These are phyloP conservation scores for Mystacides longicornis DNA, from an alignment of 2,888 invertebrate species.

Conservation along the genomic window DNA sequence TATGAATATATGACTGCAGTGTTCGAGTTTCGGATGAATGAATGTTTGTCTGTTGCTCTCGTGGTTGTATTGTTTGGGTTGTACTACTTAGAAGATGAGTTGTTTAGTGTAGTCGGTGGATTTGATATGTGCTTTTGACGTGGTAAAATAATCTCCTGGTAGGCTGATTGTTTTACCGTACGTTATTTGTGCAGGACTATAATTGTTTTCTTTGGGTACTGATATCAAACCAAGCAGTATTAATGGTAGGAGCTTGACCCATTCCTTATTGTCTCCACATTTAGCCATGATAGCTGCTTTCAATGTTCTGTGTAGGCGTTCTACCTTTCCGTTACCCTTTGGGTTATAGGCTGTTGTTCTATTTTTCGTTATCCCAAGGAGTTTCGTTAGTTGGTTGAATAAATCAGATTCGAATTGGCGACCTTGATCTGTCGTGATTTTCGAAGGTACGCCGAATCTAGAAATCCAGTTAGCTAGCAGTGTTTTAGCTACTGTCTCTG, in stretches of 20 bases:
- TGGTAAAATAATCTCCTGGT: slow-evolving; percentile 28
- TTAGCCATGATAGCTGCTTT: slow-evolving; percentile 26
- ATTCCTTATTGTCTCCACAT: neutral
- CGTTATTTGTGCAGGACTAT: slow-evolving; percentile 28
- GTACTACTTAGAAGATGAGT: neutral
- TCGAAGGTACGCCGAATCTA: slow-evolving; percentile 26
- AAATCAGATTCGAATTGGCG: slow-evolving; percentile 23
- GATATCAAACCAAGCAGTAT: slow-evolving; percentile 29
- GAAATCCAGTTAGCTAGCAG: slow-evolving; percentile 31
- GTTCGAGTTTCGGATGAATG: neutral
- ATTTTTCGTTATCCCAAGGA: slow-evolving; percentile 23
- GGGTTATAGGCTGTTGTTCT: slow-evolving; percentile 26
- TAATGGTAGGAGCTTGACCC: slow-evolving; percentile 28
- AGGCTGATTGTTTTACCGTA: slow-evolving; percentile 27
- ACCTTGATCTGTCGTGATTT: slow-evolving; percentile 26
- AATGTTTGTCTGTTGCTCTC: neutral
- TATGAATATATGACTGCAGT: neutral
- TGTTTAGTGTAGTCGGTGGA: neutral
- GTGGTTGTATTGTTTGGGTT: neutral
- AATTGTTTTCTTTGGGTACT: slow-evolving; percentile 23
- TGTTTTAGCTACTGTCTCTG: slow-evolving; percentile 32
- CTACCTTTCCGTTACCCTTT: slow-evolving; percentile 23
- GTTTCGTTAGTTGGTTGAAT: slow-evolving; percentile 21
- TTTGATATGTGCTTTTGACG: too few relatives aligned
- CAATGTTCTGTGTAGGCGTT: slow-evolving; percentile 27